A percentile compares a stretch with the other conserved stretches of the same genome.
phyloP scores from a whole-genome alignment of 2,888 invertebrate species.

The Erebia aethiops region DNA sequence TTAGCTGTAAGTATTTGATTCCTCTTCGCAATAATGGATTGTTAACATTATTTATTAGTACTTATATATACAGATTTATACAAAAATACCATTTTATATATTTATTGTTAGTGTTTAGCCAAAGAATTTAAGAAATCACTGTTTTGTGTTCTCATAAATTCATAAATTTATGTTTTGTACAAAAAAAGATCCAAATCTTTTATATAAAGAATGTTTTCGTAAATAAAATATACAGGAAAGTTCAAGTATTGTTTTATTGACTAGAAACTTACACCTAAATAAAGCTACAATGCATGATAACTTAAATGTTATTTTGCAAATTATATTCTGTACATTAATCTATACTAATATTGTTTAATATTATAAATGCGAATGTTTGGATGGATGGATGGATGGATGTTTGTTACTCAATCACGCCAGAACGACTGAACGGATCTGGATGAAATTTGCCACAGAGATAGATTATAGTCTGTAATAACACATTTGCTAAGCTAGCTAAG shows the following conservation, averaged over 20 bases:
- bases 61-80: neutral
- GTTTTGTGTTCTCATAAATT: neutral
- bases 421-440: too few relatives aligned
- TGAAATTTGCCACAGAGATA: too few relatives aligned
- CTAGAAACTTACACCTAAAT: slow-evolving; percentile 6
- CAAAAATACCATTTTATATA: neutral
- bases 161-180: neutral
- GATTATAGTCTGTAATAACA: too few relatives aligned
- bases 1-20: neutral
- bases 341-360: too few relatives aligned
- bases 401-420: too few relatives aligned
- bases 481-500: too few relatives aligned
- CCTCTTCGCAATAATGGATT: neutral
- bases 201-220: neutral
- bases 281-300: too few relatives aligned
- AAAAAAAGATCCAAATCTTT: neutral
- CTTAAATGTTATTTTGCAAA: neutral
- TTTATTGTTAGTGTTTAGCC: slow-evolving; percentile 1
- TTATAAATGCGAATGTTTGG: too few relatives aligned
- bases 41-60: neutral
- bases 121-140: slow-evolving; percentile 3
- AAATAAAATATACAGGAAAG: slow-evolving; percentile 4
- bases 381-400: too few relatives aligned
- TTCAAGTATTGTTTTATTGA: slow-evolving; percentile 16
- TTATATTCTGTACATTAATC: neutral